Percentiles rank a stretch among this genome's conserved stretches.
phyloP scores from a whole-genome alignment of 1,140 invertebrate genomes.

The Ceratina calcarata region DNA sequence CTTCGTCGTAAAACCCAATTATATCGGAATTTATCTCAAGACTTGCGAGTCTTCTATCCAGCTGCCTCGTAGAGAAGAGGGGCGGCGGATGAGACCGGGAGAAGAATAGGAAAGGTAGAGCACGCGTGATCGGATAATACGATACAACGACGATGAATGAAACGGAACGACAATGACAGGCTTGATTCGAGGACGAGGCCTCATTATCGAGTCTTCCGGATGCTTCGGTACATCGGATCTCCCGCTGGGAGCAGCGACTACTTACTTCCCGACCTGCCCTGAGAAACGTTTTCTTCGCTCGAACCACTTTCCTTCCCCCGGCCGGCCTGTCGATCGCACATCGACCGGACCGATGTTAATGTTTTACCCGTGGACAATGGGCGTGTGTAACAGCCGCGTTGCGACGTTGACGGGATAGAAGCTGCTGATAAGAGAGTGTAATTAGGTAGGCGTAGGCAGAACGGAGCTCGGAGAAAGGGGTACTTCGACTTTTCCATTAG shows the following conservation, averaged over 20 bases:
- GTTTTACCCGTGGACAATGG: constrained; percentile 21
- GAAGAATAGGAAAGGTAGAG: constrained; percentile 25
- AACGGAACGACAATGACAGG: constrained; percentile 70
- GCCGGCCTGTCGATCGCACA: not conserved
- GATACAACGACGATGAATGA: constrained; percentile 70
- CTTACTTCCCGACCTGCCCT: constrained; percentile 57
- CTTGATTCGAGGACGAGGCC: constrained; percentile 74
- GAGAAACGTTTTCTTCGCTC: constrained; percentile 38
- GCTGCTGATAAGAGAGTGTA: constrained; percentile 56
- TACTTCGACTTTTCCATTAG: constrained; percentile 24
- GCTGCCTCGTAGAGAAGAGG: constrained; percentile 32
- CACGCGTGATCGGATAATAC: constrained; percentile 38
- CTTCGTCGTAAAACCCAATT: constrained; percentile 3
- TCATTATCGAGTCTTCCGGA: constrained; percentile 68
- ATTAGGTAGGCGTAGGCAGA: constrained; percentile 46
- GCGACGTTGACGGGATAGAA: constrained; percentile 54
- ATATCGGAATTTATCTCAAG: not conserved
- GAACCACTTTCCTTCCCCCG: not conserved
- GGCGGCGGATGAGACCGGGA: not conserved
- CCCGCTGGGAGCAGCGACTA: constrained; percentile 60
- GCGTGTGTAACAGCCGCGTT: constrained; percentile 8
- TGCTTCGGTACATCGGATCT: constrained; percentile 45
- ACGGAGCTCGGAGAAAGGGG: constrained; percentile 15
- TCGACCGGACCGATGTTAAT: constrained; percentile 19
- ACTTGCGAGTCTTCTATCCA: constrained; percentile 14